A percentile compares a stretch with the other conserved stretches of the same genome.
Evolutionary conservation across 2,797 vertebrate species (phyloP).

Genomic region (Poeciliopsis gracilis): DNA sequence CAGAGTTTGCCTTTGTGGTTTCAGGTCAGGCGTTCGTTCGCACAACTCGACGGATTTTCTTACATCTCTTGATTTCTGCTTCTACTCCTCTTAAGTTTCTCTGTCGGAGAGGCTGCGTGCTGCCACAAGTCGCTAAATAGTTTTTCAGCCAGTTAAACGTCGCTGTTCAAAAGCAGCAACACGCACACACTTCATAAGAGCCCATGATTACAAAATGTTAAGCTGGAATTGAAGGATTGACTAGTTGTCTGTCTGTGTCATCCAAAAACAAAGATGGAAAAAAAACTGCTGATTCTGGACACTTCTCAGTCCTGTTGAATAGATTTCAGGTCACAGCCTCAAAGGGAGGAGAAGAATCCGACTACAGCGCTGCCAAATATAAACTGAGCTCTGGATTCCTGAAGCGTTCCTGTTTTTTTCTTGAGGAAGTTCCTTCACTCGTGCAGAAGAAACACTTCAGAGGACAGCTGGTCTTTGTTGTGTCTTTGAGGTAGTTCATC

Average conservation of each 20-base stretch:
- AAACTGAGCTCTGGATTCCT: constrained; percentile 7
- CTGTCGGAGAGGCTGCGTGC: constrained; percentile 27
- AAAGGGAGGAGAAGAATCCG: constrained; percentile 4
- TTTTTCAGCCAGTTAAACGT: not conserved
- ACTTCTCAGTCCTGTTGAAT: not conserved
- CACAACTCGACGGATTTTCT: constrained; percentile 66
- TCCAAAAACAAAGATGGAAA: not conserved
- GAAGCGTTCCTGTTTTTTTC: constrained; percentile 1
- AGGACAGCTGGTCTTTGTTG: constrained; percentile 42
- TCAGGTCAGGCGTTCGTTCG: constrained; percentile 60
- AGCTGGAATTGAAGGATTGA: too few species aligned
- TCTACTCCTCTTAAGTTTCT: constrained; percentile 6
- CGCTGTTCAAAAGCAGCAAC: too few species aligned
- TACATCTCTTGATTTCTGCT: constrained; percentile 37
- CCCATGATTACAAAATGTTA: too few species aligned
- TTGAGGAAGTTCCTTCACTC: constrained; percentile 20
- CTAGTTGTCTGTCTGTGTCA: too few species aligned
- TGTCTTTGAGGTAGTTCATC: constrained; percentile 53
- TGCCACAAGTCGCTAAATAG: constrained; percentile 9
- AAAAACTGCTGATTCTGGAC: constrained; percentile 6
- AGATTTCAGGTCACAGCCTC: constrained; percentile 23
- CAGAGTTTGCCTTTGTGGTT: constrained; percentile 54
- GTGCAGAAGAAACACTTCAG: not conserved
- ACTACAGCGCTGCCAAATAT: constrained; percentile 5
- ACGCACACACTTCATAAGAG: too few species aligned